A percentile compares a stretch with the other conserved stretches of the same genome.
Conservation (phyloP, 2,888 invertebrate genomes). For the Leistus spinibarbis region DNA sequence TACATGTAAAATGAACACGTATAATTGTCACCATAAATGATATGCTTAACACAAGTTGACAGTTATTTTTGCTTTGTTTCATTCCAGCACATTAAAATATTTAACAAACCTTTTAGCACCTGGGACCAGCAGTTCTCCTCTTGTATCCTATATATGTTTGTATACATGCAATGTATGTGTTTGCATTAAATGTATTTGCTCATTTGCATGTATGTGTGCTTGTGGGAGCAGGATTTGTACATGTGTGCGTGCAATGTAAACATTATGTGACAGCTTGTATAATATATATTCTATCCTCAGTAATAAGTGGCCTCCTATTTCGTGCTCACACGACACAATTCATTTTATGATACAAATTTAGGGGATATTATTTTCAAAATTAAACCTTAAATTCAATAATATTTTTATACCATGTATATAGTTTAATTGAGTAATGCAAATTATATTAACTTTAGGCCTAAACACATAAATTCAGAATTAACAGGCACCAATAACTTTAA, state of each 20-base stretch:
- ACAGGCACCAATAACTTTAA: too few species aligned
- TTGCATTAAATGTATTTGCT: not conserved
- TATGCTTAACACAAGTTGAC: not conserved
- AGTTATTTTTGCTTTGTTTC: not conserved
- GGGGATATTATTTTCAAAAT: not conserved
- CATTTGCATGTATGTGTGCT: not conserved
- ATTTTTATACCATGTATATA: too few species aligned
- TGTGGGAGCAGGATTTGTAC: not conserved
- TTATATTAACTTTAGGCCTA: too few species aligned
- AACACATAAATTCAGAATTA: too few species aligned
- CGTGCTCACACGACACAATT: not conserved
- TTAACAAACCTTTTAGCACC: not conserved
- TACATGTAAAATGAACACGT: not conserved
- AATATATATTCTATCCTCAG: not conserved
- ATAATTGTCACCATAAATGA: not conserved
- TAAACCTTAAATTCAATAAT: not conserved
- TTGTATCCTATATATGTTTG: not conserved
- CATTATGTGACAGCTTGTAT: not conserved
- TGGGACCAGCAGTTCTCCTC: not conserved
- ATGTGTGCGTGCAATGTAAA: not conserved
- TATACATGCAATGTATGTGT: too few species aligned
- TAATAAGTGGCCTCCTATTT: not conserved
- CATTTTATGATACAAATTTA: not conserved
- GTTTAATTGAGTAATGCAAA: too few species aligned
- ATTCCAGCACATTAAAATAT: not conserved